phyloP scores from a whole-genome alignment of 2,113 vertebrate genomes.

The Ornithorhynchus anatinus region DNA sequence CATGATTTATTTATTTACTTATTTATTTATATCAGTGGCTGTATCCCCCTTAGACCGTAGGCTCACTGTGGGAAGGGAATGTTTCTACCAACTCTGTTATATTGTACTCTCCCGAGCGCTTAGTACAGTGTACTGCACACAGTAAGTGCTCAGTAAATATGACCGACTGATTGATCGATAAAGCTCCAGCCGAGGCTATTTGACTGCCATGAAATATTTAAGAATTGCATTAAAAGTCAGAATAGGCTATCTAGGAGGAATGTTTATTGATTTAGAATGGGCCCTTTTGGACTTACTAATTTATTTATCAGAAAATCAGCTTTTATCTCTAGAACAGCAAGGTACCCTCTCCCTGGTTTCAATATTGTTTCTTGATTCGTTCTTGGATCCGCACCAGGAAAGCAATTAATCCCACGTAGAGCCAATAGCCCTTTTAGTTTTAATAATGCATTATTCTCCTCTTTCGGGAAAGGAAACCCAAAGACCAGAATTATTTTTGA shows the following conservation, averaged over 20 bases:
- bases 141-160: no score
- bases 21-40: no score
- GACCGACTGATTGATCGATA: no score
- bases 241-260: conserved; percentile 5
- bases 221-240: conserved; percentile 19
- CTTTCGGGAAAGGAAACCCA: conserved; percentile 1
- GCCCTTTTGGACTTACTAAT: conserved; percentile 14
- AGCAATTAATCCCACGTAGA: conserved; percentile 38
- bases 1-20: no score
- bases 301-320: conserved; percentile 57
- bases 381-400: conserved; percentile 37
- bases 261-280: conserved; percentile 40
- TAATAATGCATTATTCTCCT: conserved; percentile 14
- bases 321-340: conserved; percentile 22
- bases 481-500: conserved; percentile 4
- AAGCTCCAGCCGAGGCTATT: background rate
- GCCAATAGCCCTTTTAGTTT: conserved; percentile 7
- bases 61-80: no score
- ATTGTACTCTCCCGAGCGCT: no score
- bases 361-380: conserved; percentile 25
- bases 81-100: no score
- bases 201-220: conserved; percentile 30
- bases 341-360: background rate
- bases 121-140: no score
- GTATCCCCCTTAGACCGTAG: no score